These are phyloP conservation scores for Dinocampus coccinellae DNA, from an alignment of 2,888 invertebrate genomes.

Conservation along the genomic window DNA sequence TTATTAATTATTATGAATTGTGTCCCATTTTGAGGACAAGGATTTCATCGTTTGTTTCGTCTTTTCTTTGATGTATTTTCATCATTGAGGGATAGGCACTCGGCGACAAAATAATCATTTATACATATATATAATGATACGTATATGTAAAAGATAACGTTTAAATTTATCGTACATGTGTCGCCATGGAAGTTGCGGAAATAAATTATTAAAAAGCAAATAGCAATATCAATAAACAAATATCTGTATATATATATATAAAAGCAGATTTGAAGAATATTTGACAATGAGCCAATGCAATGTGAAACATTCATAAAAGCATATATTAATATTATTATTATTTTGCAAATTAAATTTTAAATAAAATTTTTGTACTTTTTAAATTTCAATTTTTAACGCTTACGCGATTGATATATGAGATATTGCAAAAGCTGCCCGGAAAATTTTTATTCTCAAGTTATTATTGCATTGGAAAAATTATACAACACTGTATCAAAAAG, in stretches of 20 bases:
- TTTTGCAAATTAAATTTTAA: not conserved
- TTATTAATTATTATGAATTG: conserved; percentile 21
- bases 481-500: not conserved
- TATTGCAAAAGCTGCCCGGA: not conserved
- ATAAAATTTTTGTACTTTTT: not conserved
- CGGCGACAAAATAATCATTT: conserved; percentile 40
- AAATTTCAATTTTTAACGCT: not conserved
- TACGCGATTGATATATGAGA: not conserved
- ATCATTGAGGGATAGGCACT: conserved; percentile 45
- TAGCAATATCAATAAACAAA: not conserved
- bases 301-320: not conserved
- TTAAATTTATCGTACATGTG: conserved; percentile 1
- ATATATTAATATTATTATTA: not conserved
- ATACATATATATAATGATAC: conserved; percentile 1
- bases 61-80: conserved; percentile 21
- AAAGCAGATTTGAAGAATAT: not conserved
- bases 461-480: not conserved
- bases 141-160: not conserved
- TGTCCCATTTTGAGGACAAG: not conserved
- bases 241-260: not conserved
- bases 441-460: not conserved
- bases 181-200: conserved; percentile 11
- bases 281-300: not conserved
- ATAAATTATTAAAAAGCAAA: not conserved
- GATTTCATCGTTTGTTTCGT: not conserved